Base-by-base conservation (phyloP, 2,888 invertebrate genomes). In the Drosophila diplacantha region DNA sequence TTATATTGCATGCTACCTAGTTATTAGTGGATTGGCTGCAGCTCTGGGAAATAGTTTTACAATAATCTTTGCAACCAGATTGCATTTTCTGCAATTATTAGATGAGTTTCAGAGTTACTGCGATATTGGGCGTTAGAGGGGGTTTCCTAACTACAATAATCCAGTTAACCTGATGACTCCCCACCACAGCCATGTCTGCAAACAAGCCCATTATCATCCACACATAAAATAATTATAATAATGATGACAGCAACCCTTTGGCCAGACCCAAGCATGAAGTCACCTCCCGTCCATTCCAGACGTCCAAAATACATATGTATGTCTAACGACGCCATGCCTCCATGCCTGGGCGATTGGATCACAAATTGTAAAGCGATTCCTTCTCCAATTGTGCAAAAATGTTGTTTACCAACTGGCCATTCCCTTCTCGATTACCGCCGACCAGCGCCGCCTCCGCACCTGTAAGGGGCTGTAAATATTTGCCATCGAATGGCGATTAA, bases 171-270 rank as follows among this genome's bases (percentile, higher is more conserved):
- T 18, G 37, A 12, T 18, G 18, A 34, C 5, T 34, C 37, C 12
- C 3, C 32, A 54, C 26, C 60, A 35, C 31, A 50, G 35, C n/a
- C 60, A 43, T 41, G 41, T 50, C 55, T 37, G 9, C 31, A 37
- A 50, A 20, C 59, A 41, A 18, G 58, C 47, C 8, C 16, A 60
- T 39, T 34, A 34, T n/a, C n/a, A 20, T 11, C 1, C 39, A 32
- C 20, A 55, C 35, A n/a, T 59, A 43, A 43, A 61, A 31, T 35
- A 50, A 61, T 43, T 60, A 60, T 60, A 50, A 60, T 43, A 61
- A 60, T 61, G 51, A 61, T 61, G 60, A 31, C 16, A 37, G 22
- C 52, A 38, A n/a, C 58, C 60, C 60, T 60, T 59, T 24, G 41
- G 46, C 34, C 29, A 31, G 39, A 16, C 32, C 34, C 34, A 35